Percentiles rank a stretch among this genome's conserved stretches.
Evolutionary conservation across 2,797 vertebrate genomes (phyloP).

Genomic region (Spondyliosoma cantharus): DNA sequence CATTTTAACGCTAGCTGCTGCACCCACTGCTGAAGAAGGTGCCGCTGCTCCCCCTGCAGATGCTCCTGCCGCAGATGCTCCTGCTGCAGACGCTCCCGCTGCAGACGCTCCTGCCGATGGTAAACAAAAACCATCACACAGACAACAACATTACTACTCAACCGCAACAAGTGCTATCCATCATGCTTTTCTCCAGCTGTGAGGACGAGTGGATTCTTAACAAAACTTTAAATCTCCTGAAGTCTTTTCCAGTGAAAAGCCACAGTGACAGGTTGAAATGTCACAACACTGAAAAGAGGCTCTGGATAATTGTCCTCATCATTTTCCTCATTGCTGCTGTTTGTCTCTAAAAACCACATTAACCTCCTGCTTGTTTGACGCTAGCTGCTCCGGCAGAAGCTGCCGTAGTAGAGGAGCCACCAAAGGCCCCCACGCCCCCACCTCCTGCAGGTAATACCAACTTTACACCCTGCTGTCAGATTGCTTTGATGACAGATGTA

Average conservation of each 20-base stretch:
- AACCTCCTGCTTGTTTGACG: constrained; percentile 60
- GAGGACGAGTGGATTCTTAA: constrained; percentile 6
- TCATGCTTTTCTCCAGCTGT: constrained; percentile 23
- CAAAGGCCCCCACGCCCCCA: constrained; percentile 80
- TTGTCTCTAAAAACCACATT: constrained; percentile 24
- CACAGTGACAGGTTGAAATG: not conserved
- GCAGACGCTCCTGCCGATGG: constrained; percentile 57
- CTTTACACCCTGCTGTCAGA: not conserved
- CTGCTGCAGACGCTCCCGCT: constrained; percentile 21
- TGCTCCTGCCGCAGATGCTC: constrained; percentile 34
- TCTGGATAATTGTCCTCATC: not conserved
- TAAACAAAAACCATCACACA: constrained; percentile 56
- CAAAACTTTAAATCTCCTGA: not conserved
- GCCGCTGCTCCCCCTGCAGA: constrained; percentile 52
- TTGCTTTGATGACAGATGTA: constrained; percentile 5
- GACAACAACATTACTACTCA: constrained; percentile 14
- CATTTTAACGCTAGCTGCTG: constrained; percentile 66
- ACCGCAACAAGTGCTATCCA: constrained; percentile 3
- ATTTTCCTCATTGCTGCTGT: constrained; percentile 15
- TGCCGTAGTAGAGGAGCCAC: constrained; percentile 74
- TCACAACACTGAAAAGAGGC: constrained; percentile 7
- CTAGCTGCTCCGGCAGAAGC: constrained; percentile 77
- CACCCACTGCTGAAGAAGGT: constrained; percentile 56
- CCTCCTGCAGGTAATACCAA: constrained; percentile 79
- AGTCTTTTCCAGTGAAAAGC: constrained; percentile 4